Base-by-base conservation (phyloP, 2,888 invertebrate species). In the Drosophila lacicola region DNA sequence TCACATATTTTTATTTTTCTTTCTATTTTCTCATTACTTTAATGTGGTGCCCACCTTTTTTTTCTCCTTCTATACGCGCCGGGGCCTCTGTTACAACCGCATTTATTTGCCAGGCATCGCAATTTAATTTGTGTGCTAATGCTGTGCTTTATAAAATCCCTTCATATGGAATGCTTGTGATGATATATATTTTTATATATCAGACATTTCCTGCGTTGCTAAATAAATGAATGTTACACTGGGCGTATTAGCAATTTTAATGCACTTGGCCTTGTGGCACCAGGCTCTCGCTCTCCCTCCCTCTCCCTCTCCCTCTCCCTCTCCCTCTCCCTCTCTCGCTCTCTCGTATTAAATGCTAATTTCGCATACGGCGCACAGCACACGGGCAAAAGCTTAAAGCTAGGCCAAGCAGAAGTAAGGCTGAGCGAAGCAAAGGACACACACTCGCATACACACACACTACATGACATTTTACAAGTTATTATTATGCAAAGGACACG, bases 401-500 rank as follows among this genome's bases (percentile, higher is more conserved):
- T 50, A 25, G 57, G 56, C 61, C 34, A 62, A 56, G 55, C 56
- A 57, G 45, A 56, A 54, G 44, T 53, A 54, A 54, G 25, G 36
- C 56, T 39, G 36, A 25, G 49, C 47, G 53, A 37, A 49, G 46
- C 49, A 25, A 46, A 49, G 49, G 49, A 36, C 41, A 67, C 65
- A 74, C 65, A 68, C 84, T 19, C 60, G 11, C 60, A 47, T 54
- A 70, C 54, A 57, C 64, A 63, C 42, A 49, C 65, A 69, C 78
- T 80, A 78, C 86, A 83, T 78, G 83, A 78, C 83, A 80, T 80
- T 82, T 84, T 75, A 83, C 83, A 83, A 85, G 86, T 73, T 83
- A 83, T 83, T 83, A 83, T 83, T 83, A 83, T 83, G 83, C 83
- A 83, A 83, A 83, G 83, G 86, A 83, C 83, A 85, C 80, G 82